These are phyloP conservation scores for Drosophila nigromelanica DNA, from an alignment of 1,140 invertebrate genomes.

Conservation along the genomic window DNA sequence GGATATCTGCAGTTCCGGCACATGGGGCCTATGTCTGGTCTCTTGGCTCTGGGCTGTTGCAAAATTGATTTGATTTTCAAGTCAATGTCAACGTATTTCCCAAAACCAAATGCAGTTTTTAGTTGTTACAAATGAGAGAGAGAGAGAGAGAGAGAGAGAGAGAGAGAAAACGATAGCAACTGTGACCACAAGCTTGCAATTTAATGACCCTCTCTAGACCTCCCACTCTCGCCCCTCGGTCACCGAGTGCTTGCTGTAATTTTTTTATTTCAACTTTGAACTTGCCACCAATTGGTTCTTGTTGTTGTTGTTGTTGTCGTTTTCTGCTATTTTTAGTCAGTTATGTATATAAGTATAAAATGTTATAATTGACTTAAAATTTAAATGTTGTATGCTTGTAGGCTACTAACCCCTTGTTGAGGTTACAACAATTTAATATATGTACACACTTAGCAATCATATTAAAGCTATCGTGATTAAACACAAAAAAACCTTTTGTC, in stretches of 20 bases:
- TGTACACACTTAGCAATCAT: no score
- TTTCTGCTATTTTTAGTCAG: slow-evolving; percentile 15
- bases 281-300: slow-evolving; percentile 17
- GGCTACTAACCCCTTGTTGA: no score
- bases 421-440: no score
- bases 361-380: slow-evolving; percentile 41
- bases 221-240: background rate
- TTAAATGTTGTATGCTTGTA: no score
- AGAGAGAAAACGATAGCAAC: background rate
- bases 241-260: slow-evolving; percentile 2
- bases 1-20: background rate
- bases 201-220: slow-evolving; percentile 5
- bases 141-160: background rate
- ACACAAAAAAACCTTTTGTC: no score
- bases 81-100: slow-evolving; percentile 45
- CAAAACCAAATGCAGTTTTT: slow-evolving; percentile 11
- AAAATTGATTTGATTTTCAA: slow-evolving; percentile 65
- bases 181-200: slow-evolving; percentile 1
- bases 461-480: no score
- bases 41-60: slow-evolving; percentile 8
- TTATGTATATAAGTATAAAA: slow-evolving; percentile 3
- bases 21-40: background rate
- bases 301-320: background rate
- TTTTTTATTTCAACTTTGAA: slow-evolving; percentile 34
- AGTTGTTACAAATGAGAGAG: background rate